Evolutionary conservation across 1,140 invertebrate species (phyloP), one percentile per base, ranked within the genome.

Genomic region (Bicyclus anynana): DNA sequence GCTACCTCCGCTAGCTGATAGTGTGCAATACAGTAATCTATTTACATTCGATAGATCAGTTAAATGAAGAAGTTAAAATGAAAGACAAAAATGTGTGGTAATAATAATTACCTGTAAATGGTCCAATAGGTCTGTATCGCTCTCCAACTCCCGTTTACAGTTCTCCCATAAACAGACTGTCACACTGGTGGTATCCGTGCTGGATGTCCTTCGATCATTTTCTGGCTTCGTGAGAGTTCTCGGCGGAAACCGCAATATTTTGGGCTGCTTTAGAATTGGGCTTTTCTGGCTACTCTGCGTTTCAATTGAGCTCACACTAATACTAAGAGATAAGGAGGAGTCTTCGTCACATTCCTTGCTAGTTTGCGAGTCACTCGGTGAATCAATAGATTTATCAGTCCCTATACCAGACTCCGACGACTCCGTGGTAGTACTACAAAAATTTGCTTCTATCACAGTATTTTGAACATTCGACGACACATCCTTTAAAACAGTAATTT

Each of bases 151-250:
- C 65, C 91, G 90, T 63, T 92, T 92, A 89, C 97, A 98, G 66
- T 95, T 94, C 69, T 94, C 92, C 97, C 97, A 98, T 55, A 93
- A 91, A 74, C 97, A 97, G 33, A 92, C 80, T 5, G 77, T 81
- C 4, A 83, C 77, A 26, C 82, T 79, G 1, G 77, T 74, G 3
- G 61, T 81, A 70, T 74, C 81, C 5, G 77, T 74, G 53, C 78
- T 84, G 9, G 81, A 77, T 42, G 64, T 82, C 52, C 83, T 73
- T 63, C 75, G 49, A 23, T 72, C 67, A 52, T 59, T 85, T 42
- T 72, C 69, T 13, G 77, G 38, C 60, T 86, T 84, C 5, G 59
- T 62, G 33, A 62, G 53, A 51, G 47, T 83, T 63, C 65, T 78
- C 7, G 91, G 92, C 0, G 94, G 94, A 72, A 96, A 95, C 60